These are phyloP conservation scores for Pseudeuparius sepicola DNA, from an alignment of 2,888 invertebrate species.

Conservation along the genomic window DNA sequence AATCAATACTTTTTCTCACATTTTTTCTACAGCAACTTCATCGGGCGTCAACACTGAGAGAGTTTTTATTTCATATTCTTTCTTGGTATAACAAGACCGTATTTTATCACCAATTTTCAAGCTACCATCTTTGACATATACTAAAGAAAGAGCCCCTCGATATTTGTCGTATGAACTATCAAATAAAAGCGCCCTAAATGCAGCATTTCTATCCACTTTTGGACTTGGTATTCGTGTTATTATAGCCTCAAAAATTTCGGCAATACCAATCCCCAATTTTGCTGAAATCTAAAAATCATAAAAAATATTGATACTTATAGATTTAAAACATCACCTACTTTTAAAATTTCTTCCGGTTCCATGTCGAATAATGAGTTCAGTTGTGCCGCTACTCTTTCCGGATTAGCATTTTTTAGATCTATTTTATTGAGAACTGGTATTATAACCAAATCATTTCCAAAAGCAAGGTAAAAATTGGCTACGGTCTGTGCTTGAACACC, in stretches of 20 bases:
- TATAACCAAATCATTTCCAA: constrained; percentile 67
- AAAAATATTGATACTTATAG: background rate
- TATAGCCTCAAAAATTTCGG: constrained; percentile 65
- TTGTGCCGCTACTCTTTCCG: constrained; percentile 71
- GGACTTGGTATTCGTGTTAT: constrained; percentile 73
- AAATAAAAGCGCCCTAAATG: constrained; percentile 76
- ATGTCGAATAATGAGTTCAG: constrained; percentile 75
- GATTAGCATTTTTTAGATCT: constrained; percentile 84
- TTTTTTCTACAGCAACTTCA: constrained; percentile 51
- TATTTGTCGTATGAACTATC: constrained; percentile 92
- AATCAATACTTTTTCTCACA: too few species aligned
- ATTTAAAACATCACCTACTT: constrained; percentile 42
- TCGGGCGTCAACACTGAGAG: constrained; percentile 72
- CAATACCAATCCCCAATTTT: constrained; percentile 79
- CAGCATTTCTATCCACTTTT: constrained; percentile 44
- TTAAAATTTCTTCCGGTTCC: constrained; percentile 58
- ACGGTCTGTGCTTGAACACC: constrained; percentile 96
- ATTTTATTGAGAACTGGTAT: constrained; percentile 96
- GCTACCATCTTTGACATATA: constrained; percentile 69
- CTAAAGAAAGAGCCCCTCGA: constrained; percentile 67
- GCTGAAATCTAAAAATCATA: constrained; percentile 61
- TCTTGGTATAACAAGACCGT: constrained; percentile 58
- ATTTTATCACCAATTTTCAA: constrained; percentile 67
- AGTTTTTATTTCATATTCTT: constrained; percentile 67
- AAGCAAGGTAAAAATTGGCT: constrained; percentile 89